Evolutionary conservation across 2,888 invertebrate genomes (phyloP).

Genomic region (Melitaea athalia): DNA sequence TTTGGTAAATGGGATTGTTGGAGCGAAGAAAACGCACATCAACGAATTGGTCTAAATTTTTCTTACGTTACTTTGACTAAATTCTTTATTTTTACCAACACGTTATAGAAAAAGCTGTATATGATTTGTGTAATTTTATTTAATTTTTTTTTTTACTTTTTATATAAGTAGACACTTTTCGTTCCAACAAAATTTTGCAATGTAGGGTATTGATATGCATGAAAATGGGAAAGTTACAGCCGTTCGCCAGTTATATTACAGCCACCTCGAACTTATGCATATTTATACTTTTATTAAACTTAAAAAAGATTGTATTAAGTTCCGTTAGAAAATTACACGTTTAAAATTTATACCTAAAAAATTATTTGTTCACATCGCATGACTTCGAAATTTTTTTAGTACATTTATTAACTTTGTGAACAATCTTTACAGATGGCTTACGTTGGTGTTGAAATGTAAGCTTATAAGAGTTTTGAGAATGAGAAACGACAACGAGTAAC

Average conservation of each 20-base stretch:
- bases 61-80: background rate
- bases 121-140: background rate
- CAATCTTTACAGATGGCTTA: conserved; percentile 44
- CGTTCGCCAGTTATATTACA: background rate
- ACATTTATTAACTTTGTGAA: conserved; percentile 21
- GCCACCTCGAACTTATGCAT: background rate
- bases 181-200: background rate
- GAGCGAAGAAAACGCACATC: background rate
- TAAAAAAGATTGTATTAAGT: background rate
- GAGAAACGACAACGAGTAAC: conserved; percentile 28
- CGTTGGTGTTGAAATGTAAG: conserved; percentile 42
- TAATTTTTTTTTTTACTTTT: too few species aligned
- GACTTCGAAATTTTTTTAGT: background rate
- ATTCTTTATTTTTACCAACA: conserved; percentile 4
- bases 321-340: background rate
- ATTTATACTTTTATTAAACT: background rate
- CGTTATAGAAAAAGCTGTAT: background rate
- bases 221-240: background rate
- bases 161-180: background rate
- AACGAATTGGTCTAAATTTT: background rate
- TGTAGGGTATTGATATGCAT: background rate
- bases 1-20: background rate
- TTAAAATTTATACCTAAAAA: too few species aligned
- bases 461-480: conserved; percentile 36
- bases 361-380: background rate